Conservation (phyloP, 2,113 vertebrate genomes). For the Chaenocephalus aceratus region DNA sequence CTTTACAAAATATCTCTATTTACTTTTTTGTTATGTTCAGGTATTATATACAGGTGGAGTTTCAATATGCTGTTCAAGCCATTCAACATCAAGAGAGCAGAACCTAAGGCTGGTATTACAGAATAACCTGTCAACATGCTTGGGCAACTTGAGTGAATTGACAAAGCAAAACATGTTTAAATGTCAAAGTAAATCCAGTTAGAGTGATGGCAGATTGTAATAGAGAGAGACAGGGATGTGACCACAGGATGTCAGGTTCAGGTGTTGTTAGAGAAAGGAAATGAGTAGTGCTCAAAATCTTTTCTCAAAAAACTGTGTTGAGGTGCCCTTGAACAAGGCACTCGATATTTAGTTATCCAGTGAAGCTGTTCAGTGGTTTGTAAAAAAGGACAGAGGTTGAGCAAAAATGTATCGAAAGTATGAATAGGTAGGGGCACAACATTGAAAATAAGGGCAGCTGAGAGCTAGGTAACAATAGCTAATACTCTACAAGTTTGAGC, state of each 20-base stretch:
- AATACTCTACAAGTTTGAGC: neutral
- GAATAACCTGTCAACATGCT: neutral
- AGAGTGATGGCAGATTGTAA: neutral
- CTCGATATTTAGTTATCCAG: constrained; percentile 21
- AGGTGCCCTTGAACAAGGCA: constrained; percentile 34
- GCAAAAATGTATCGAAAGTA: neutral
- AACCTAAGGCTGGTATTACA: neutral
- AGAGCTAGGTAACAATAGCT: neutral
- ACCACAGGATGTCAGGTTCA: neutral
- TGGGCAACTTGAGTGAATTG: neutral
- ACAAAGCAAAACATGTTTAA: constrained; percentile 20
- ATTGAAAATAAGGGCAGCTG: neutral
- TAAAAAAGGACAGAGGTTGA: neutral
- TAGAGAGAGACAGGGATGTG: neutral
- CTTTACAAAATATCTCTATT: constrained; percentile 20
- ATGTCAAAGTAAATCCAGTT: constrained; percentile 8
- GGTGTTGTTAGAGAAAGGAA: neutral
- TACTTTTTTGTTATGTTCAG: neutral
- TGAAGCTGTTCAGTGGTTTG: constrained; percentile 10
- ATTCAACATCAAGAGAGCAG: neutral
- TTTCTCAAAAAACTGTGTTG: constrained; percentile 20
- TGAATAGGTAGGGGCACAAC: neutral
- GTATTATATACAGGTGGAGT: constrained; percentile 1
- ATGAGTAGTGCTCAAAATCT: neutral
- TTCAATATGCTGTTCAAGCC: neutral